Base-by-base conservation (phyloP, 2,888 invertebrate species). In the Acanthosepion pharaonis region DNA sequence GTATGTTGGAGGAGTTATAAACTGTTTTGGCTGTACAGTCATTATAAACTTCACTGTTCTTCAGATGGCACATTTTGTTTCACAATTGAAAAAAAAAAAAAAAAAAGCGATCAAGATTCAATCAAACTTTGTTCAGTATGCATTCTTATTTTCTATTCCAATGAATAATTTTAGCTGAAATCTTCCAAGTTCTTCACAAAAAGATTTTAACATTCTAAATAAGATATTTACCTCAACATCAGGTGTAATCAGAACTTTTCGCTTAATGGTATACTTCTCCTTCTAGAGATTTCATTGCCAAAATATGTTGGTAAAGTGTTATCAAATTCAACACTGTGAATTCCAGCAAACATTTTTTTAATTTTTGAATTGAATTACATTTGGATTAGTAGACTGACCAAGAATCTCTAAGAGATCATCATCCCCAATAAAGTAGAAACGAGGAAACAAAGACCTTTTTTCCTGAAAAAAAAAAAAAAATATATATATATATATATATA, bases 371-470 rank as follows among this genome's bases (percentile, higher is more conserved):
- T 99, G 99, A 97, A 99, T 99, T 6, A 99, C 98, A 94, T 98
- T 98, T 95, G 98, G 98, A 96, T 99, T 99, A 0, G 98, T 98
- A 0, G 99, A 98, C 97, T 99, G 99, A 0, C 99, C 99, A 25
- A 99, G 98, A 95, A 99, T 98, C 98, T 99, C 99, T 95, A 99
- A 98, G 94, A 99, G 98, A 97, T 99, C 99, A 97, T 99, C 99
- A 97, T 99, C 99, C 95, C 99, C 99, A 95, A 99, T 98, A 97
- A 99, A 99, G 97, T 99, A 99, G 96, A 99, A 98, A 95, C 99
- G 98, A 18, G 99, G 99, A 97, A 99, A 99, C 94, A 98, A 98
- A 0, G 98, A 98, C 91, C 99, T 98, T 97, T 99, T 99, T 96
- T 99, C 99, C 99, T 99, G 97, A 93, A 96, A 95, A 93, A 91